Conservation (phyloP, 2,888 invertebrate genomes). For the Cephus nigrinus region DNA sequence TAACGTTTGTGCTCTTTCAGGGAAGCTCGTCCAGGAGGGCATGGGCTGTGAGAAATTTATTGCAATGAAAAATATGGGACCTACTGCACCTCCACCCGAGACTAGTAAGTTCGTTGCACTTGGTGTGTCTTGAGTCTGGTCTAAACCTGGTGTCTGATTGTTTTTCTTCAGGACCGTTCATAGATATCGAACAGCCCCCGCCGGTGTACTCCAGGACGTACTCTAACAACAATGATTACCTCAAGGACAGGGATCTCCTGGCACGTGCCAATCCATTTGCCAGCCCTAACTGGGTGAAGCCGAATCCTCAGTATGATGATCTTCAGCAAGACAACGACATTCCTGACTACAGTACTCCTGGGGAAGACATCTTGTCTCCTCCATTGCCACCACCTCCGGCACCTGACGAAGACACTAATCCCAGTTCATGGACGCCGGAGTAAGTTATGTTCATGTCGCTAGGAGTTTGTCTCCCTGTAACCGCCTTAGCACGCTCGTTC, state of each 20-base stretch:
- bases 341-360: constrained; percentile 23
- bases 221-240: constrained; percentile 35
- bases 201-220: constrained; percentile 27
- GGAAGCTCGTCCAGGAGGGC: background rate
- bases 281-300: constrained; percentile 40
- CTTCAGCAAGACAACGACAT: constrained; percentile 28
- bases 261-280: constrained; percentile 37
- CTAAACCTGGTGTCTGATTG: background rate
- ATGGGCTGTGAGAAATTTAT: background rate
- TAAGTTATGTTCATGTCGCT: constrained; percentile 27
- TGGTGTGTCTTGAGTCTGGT: background rate
- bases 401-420: constrained; percentile 41
- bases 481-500: background rate
- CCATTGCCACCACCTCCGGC: constrained; percentile 22
- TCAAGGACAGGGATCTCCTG: constrained; percentile 43
- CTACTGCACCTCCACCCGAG: constrained; percentile 52
- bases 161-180: constrained; percentile 10
- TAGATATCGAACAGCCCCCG: constrained; percentile 26
- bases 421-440: constrained; percentile 49
- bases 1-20: background rate
- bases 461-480: background rate
- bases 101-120: constrained; percentile 37
- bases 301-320: constrained; percentile 41
- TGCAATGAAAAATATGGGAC: constrained; percentile 25
- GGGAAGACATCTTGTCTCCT: background rate